Evolutionary conservation across 1,140 invertebrate species (phyloP).

Genomic region (Drosophila serrata): DNA sequence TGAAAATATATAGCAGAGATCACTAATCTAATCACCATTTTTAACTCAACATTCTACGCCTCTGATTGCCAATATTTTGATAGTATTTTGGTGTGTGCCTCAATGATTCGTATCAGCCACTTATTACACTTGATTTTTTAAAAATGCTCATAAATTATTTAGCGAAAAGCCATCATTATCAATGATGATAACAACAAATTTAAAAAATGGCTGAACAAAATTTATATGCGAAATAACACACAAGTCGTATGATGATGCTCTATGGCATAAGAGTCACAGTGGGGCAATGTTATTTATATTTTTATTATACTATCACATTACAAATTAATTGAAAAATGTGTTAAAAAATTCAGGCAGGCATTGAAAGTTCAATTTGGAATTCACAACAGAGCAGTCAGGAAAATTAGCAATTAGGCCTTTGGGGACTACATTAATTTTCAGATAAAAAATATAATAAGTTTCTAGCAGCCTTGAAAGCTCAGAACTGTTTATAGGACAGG

Average conservation of each 20-base stretch:
- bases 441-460: not conserved
- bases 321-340: not conserved
- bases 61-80: constrained; percentile 5
- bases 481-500: not conserved
- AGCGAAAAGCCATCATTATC: constrained; percentile 11
- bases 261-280: not conserved
- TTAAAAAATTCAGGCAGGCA: not conserved
- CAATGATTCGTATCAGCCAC: constrained; percentile 25
- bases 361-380: not conserved
- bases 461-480: not conserved
- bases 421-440: not conserved
- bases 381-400: not conserved
- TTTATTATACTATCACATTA: not conserved
- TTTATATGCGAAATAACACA: constrained; percentile 13
- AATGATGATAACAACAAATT: constrained; percentile 9
- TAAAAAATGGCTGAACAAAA: constrained; percentile 3
- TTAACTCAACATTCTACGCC: constrained; percentile 6
- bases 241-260: constrained; percentile 7
- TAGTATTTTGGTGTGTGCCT: constrained; percentile 24
- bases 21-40: constrained; percentile 31
- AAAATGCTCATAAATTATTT: constrained; percentile 12
- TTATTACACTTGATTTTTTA: constrained; percentile 17
- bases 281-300: not conserved
- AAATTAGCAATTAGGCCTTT: not conserved
- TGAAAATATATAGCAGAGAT: constrained; percentile 19